These are phyloP conservation scores for Diglossa cyanea DNA, from an alignment of 2,797 vertebrate species.

Conservation along the genomic window DNA sequence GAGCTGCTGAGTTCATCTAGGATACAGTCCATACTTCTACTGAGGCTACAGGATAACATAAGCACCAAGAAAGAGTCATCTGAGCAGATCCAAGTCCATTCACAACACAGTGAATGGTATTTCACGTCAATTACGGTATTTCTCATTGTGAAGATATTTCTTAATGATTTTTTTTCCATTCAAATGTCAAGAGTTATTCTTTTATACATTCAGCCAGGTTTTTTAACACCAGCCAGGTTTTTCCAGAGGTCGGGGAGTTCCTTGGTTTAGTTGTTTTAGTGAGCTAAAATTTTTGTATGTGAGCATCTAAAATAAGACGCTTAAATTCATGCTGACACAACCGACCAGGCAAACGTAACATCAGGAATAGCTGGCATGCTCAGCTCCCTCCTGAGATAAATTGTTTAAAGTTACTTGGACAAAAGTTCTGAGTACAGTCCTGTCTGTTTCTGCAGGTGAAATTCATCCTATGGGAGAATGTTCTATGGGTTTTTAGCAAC, in stretches of 20 bases:
- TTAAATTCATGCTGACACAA: background rate
- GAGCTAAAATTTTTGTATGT: background rate
- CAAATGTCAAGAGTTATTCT: background rate
- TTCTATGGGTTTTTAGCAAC: background rate
- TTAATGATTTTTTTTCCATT: background rate
- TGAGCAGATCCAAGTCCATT: background rate
- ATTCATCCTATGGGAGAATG: background rate
- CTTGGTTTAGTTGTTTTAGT: background rate
- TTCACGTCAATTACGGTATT: background rate
- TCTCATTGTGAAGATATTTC: background rate
- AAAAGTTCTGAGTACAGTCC: background rate
- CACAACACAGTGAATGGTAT: background rate
- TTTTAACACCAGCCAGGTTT: background rate
- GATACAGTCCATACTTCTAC: background rate
- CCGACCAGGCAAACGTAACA: background rate
- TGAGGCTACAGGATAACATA: background rate
- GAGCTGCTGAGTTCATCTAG: background rate
- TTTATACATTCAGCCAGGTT: background rate
- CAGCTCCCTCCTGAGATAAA: background rate
- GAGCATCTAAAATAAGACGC: background rate
- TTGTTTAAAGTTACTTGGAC: background rate
- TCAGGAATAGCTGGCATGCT: background rate
- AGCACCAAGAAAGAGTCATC: background rate
- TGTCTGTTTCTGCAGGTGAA: background rate
- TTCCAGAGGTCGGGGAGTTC: background rate